phyloP scores from a whole-genome alignment of 2,113 vertebrate species.

The Bubalus kerabau region DNA sequence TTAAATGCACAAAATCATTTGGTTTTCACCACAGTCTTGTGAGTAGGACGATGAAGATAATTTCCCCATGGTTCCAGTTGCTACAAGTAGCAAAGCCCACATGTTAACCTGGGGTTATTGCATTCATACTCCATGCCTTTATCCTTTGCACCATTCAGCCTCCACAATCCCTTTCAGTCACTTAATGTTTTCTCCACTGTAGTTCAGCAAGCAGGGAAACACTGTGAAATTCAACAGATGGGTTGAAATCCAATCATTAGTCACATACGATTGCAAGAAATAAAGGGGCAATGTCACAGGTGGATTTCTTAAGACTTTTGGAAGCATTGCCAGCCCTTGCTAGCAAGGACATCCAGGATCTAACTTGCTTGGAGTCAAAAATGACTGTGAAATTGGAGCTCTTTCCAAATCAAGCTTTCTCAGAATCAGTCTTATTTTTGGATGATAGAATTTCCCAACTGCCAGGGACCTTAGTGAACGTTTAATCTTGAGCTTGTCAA shows the following conservation, averaged over 20 bases:
- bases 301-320: background rate
- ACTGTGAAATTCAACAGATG: background rate
- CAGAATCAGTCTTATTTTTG: background rate
- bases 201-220: background rate
- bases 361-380: background rate
- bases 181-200: background rate
- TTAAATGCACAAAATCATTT: background rate
- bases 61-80: background rate
- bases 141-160: background rate
- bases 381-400: background rate
- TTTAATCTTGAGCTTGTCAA: background rate
- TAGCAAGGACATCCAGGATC: background rate
- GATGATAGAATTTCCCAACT: background rate
- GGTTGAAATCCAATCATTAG: background rate
- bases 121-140: background rate
- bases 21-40: background rate
- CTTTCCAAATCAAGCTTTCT: background rate
- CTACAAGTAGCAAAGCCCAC: background rate
- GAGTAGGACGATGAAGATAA: background rate
- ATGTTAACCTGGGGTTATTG: background rate
- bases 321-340: background rate
- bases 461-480: background rate
- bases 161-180: background rate
- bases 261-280: background rate
- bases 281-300: background rate